These are phyloP conservation scores for Rhynchopsitta pachyrhyncha DNA, from an alignment of 2,113 vertebrate species.

Conservation along the genomic window DNA sequence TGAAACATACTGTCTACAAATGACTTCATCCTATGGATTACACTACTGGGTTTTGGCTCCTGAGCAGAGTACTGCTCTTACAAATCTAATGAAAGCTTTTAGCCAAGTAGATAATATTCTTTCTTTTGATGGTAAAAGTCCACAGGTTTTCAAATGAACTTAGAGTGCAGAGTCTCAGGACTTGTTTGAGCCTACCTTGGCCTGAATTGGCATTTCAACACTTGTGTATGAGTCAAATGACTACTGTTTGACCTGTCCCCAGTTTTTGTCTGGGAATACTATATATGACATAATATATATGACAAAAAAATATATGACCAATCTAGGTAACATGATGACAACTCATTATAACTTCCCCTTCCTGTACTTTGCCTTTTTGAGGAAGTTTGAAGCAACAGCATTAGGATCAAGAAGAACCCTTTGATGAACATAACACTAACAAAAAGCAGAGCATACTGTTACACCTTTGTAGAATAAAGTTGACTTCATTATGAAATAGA, in stretches of 20 bases:
- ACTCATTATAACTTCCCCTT: neutral
- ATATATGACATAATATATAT: neutral
- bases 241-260: neutral
- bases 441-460: neutral
- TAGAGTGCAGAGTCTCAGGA: neutral
- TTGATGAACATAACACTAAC: neutral
- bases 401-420: neutral
- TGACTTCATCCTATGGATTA: neutral
- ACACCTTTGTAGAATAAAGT: neutral
- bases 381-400: neutral
- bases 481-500: neutral
- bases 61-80: neutral
- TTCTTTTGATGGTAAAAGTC: neutral
- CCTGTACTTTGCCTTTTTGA: neutral
- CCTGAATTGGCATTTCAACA: neutral
- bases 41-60: neutral
- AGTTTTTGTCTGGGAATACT: neutral
- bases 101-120: neutral
- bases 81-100: neutral
- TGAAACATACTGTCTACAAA: neutral
- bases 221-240: neutral
- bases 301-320: neutral
- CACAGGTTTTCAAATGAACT: neutral
- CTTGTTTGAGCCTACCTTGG: neutral
- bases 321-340: neutral